Evolutionary conservation across 2,888 invertebrate species (phyloP), one percentile per base, ranked within the genome.

Genomic region (Auanema freiburgensis): DNA sequence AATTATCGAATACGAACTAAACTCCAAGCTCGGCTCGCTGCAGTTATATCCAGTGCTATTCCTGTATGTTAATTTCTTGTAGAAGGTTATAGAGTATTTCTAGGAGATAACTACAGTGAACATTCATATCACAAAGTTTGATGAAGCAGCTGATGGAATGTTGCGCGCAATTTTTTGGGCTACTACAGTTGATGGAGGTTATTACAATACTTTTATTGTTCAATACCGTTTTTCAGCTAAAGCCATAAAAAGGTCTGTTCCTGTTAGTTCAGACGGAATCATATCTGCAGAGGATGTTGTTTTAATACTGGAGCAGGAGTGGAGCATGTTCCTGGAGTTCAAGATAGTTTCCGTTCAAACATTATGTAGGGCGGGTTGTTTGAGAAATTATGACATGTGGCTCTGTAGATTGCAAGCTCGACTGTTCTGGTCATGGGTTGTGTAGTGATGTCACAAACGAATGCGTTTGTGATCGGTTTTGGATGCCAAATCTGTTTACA

Each of bases 391-490:
- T n/a, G n/a, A n/a, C n/a, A n/a, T n/a, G 43, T 43, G 11, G 43
- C 11, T 40, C 33, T 71, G 53, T 46, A 70, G 70, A 70, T 40
- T 70, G 71, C 49, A 59, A 66, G 18, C 46, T 67, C 14, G 42
- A 59, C 1, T 70, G 71, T 52, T 71, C 69, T 4, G 59, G 57
- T 18, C 71, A 70, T 43, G 71, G 71, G n/a, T 43, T 42, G 2
- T 70, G 71, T 44, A 64, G 63, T 44, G 57, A 70, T 50, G 56
- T 55, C 41, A 70, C 67, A 2, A 70, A 70, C 46, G 63, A 70
- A 41, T 70, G 71, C 49, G 60, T 51, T 2, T 70, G 71, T 40
- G 69, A 70, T 40, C 40, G 46, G 12, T 70, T 71, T 55, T 70
- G 71, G 71, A 70, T 70, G 71, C 49, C 69, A 12, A 63, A 51